Percentiles rank a stretch among this genome's conserved stretches.
Conservation (phyloP, 2,888 invertebrate species). For the Mythimna pallens region DNA sequence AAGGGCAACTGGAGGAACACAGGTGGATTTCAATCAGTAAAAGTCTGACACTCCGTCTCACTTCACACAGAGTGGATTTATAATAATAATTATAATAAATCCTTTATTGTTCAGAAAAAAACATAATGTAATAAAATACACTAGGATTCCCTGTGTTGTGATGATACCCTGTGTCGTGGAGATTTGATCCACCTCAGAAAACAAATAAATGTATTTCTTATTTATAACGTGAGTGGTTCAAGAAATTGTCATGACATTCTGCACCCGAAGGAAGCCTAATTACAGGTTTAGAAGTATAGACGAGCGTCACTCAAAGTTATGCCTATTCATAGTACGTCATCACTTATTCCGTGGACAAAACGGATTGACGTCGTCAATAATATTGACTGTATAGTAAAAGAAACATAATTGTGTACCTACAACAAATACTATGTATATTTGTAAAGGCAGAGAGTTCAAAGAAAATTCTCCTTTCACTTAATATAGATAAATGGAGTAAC, state of each 20-base stretch:
- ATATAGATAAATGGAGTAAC: constrained; percentile 57
- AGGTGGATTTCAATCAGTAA: no score
- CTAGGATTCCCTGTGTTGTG: no score
- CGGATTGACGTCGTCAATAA: constrained; percentile 32
- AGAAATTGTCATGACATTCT: not conserved
- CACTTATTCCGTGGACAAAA: constrained; percentile 3
- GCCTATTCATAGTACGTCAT: constrained; percentile 13
- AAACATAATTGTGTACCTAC: constrained; percentile 6
- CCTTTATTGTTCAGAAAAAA: no score
- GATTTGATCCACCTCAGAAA: no score
- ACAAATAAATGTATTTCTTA: no score
- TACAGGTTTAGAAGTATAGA: not conserved
- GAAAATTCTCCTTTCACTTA: constrained; percentile 42
- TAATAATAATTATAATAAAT: no score
- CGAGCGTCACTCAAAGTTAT: not conserved
- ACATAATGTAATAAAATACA: no score
- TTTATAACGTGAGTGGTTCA: not conserved
- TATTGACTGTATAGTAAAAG: constrained; percentile 23
- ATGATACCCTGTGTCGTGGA: no score
- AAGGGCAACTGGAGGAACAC: no score
- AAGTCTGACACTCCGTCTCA: no score
- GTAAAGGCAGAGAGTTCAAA: constrained; percentile 27
- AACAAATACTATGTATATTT: constrained; percentile 31
- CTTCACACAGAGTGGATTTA: no score
- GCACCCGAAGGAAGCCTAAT: not conserved